These are phyloP conservation scores for Chelmon rostratus DNA, from an alignment of 2,797 vertebrate genomes.

Conservation along the genomic window DNA sequence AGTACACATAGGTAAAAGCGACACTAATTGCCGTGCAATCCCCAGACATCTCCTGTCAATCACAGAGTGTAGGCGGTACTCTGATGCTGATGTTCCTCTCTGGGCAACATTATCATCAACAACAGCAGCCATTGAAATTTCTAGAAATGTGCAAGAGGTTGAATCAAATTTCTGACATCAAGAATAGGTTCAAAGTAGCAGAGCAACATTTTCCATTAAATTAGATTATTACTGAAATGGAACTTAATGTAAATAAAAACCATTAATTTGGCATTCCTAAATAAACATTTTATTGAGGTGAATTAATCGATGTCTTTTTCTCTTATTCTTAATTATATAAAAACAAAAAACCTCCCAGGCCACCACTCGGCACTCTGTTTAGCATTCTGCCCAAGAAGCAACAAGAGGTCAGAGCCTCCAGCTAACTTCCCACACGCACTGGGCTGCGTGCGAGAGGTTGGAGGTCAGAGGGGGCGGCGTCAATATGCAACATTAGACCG, in stretches of 20 bases:
- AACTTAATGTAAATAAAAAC: neutral
- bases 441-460: neutral
- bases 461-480: neutral
- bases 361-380: constrained; percentile 8
- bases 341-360: neutral
- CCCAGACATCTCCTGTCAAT: constrained; percentile 3
- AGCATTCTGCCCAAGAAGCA: constrained; percentile 27
- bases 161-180: neutral
- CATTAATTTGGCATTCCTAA: neutral
- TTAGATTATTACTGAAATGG: neutral
- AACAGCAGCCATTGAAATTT: neutral
- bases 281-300: neutral
- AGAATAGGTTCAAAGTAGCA: neutral
- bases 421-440: constrained; percentile 25
- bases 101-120: neutral
- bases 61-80: neutral
- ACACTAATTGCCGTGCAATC: neutral
- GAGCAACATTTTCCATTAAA: neutral
- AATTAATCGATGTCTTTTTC: constrained; percentile 16
- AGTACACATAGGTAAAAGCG: too few relatives aligned
- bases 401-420: constrained; percentile 52
- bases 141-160: neutral
- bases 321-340: neutral
- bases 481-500: constrained; percentile 26
- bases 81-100: neutral